These are phyloP conservation scores for Acromyrmex heyeri DNA, from an alignment of 1,140 invertebrate genomes.

Conservation along the genomic window DNA sequence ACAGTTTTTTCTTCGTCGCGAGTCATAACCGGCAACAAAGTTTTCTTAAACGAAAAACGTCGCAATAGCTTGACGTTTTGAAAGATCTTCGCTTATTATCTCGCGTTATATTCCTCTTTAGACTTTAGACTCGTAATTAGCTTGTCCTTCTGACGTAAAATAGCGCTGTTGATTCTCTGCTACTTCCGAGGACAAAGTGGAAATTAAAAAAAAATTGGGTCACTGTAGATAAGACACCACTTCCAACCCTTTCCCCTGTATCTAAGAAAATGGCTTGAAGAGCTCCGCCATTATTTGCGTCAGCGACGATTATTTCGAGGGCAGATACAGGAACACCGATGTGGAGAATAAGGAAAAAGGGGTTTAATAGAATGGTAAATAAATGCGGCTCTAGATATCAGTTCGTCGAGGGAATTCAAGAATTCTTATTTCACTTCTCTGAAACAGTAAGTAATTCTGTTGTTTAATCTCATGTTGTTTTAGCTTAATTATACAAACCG, in stretches of 20 bases:
- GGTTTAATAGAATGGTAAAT: conserved; percentile 12
- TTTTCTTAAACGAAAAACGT: not conserved
- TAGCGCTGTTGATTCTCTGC: conserved; percentile 68
- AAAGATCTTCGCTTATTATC: not conserved
- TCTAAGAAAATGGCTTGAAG: conserved; percentile 53
- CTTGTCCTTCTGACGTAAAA: conserved; percentile 80
- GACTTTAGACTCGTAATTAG: conserved; percentile 81
- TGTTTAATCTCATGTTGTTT: not conserved
- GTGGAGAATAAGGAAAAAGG: conserved; percentile 26
- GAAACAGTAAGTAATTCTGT: not conserved
- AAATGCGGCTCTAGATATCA: conserved; percentile 19
- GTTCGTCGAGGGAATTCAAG: conserved; percentile 9
- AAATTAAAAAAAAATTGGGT: conserved; percentile 77
- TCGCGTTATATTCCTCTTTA: not conserved
- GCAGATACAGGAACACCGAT: conserved; percentile 67
- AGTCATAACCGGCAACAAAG: not conserved
- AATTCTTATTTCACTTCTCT: conserved; percentile 52
- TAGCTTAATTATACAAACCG: not conserved
- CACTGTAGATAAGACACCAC: conserved; percentile 74
- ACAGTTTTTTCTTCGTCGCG: not conserved
- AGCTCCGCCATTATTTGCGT: not conserved
- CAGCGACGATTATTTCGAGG: conserved; percentile 6
- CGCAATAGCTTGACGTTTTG: not conserved
- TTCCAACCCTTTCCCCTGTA: conserved; percentile 27
- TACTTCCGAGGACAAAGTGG: conserved; percentile 26